A percentile compares a stretch with the other conserved stretches of the same genome.
Evolutionary conservation across 2,888 invertebrate genomes (phyloP).

Genomic region (Anticlea derivata): DNA sequence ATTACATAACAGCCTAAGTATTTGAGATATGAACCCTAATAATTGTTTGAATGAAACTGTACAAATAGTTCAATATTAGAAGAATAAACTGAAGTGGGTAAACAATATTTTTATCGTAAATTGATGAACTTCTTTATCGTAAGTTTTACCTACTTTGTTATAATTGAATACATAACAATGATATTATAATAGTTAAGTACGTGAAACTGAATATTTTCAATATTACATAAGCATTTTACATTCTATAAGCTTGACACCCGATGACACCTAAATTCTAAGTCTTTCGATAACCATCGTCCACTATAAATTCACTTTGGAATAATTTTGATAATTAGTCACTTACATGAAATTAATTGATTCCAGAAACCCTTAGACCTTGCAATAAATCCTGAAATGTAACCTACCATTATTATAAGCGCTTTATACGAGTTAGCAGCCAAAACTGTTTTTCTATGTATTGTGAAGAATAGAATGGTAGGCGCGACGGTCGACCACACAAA

Average conservation of each 20-base stretch:
- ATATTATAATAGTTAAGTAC: not conserved
- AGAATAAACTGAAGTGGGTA: too few species aligned
- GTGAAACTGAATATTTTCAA: constrained; percentile 4
- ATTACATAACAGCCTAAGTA: not conserved
- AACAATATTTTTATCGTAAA: too few species aligned
- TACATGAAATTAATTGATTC: not conserved
- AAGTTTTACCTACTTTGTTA: constrained; percentile 22
- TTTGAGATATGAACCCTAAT: not conserved
- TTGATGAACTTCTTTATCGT: constrained; percentile 13
- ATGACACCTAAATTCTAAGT: constrained; percentile 15
- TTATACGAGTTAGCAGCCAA: too few species aligned
- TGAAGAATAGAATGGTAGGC: too few species aligned
- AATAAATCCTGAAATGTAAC: too few species aligned
- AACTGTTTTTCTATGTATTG: too few species aligned
- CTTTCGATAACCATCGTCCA: constrained; percentile 23
- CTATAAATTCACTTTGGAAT: constrained; percentile 13
- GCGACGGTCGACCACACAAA: too few species aligned
- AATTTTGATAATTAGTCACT: not conserved
- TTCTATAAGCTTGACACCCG: constrained; percentile 27
- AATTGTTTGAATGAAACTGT: too few species aligned
- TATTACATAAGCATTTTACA: constrained; percentile 43
- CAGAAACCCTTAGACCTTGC: not conserved
- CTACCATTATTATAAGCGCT: too few species aligned
- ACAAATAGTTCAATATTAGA: too few species aligned
- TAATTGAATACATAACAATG: constrained; percentile 14